Base-by-base conservation (phyloP, 2,888 invertebrate genomes). In the Tipula lateralis region DNA sequence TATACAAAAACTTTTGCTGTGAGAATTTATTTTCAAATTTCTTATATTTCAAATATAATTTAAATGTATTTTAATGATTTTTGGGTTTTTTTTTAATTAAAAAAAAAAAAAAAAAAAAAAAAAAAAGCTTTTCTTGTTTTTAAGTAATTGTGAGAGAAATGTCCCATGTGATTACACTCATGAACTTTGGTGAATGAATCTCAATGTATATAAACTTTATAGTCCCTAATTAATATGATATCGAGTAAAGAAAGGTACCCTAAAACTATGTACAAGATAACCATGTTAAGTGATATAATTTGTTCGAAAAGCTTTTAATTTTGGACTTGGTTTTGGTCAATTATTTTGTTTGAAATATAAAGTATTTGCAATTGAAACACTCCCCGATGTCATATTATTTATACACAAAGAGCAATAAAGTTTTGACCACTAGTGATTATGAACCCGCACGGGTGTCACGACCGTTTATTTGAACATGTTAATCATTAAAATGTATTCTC, bases 1-100 rank as follows among this genome's bases (percentile, higher is more conserved):
- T 66, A 66, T 66, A 66, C 66, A 66, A 50, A 50, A 66, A 24
- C 7, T 19, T 66, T 66, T 66, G 24, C 66, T 66, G 66, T 66
- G 19, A 66, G 66, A 66, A 66, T 66, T 66, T 66, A 66, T 66
- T 66, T 66, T 66, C 66, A 24, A 66, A 66, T 66, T 66, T 66
- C 66, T 66, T 66, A 66, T 66, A 66, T 66, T 24, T 66, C 66
- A 66, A 66, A 66, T 66, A 66, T 66, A 66, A 66, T 66, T 66
- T 66, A 66, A 66, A 66, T 66, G 66, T 66, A 66, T 66, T 66
- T 66, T 66, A 66, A 66, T 66, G 66, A 66, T 66, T 66, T 66
- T 66, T 66, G 66, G 24, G 19, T 66, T 66, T 66, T 66, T n/a
- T 66, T 66, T 66, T 24, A 66, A 24, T 66, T 24, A 66, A 66